Evolutionary conservation across 2,888 invertebrate genomes (phyloP), one percentile per base, ranked within the genome.

Genomic region (Mythimna vitellina): DNA sequence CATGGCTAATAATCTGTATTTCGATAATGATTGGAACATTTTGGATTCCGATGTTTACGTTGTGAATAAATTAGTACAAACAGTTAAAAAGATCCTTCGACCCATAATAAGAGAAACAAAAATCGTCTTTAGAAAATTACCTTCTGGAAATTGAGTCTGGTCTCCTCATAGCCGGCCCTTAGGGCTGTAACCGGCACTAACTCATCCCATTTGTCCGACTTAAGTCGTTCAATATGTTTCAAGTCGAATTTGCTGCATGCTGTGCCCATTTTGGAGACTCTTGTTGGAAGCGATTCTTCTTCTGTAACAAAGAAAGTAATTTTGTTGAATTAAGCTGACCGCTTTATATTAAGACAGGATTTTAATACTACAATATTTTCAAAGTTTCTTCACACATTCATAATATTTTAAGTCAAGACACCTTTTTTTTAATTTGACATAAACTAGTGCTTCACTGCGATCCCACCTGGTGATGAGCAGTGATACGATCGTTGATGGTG

Each of bases 101-200:
- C 17, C 51, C n/a, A 8, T 17, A 61, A 60, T 66, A 10, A 46
- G 32, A 64, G 25, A 61, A 65, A 65, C 14, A 32, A 60, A 68
- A 57, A 61, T 49, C 17, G 56, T 78, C 20, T 67, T 77, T 49
- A 57, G 17, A 17, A 67, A 65, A 75, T 79, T 87, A 96, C 94
- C 93, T 96, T 93, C 84, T 97, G 96, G 84, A 94, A 97, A 88
- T 97, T 97, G 81, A 96, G 95, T 79, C 97, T 95, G 0, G 97
- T 97, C n/a, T 96, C 96, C 70, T 95, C 93, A 86, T 96, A 96
- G 17, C 97, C 97, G 0, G 97, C 94, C 67, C 92, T 90, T 20
- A 97, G 91, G 42, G 92, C 90, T 12, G 96, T 96, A 89, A 95
- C 93, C 1, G 96, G 96, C 10, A 97, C 95, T 69, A 97, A 92